Base-by-base conservation (phyloP, 2,888 invertebrate species). In the Polymixis lichenea region DNA sequence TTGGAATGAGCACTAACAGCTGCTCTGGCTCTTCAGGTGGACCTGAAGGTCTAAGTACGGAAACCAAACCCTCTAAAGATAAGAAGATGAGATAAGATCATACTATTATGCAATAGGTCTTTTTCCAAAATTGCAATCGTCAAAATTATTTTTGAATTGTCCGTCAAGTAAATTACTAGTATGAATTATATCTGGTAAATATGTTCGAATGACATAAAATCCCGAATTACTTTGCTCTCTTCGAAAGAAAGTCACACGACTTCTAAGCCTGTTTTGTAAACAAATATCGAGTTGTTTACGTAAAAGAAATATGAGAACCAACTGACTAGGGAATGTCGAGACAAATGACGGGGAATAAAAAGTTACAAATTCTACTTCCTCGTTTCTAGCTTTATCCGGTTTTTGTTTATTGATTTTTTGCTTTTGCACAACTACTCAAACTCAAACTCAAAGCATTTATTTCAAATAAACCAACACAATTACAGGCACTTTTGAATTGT, bases 271-370 rank as follows among this genome's bases (percentile, higher is more conserved):
- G 55, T 72, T 72, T 72, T 72, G 80, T 80, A 46, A 80, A 77
- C 62, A 77, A 72, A 72, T 2, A 43, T 46, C 15, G 2, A 51
- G 43, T 77, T 77, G 73, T 77, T 77, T 80, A 80, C 73, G 60
- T 38, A 74, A 25, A 62, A 72, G n/a, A 56, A 77, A 51, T 72
- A 56, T 51, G 25, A 73, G 22, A 64, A 11, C 17, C 6, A 66
- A 56, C 32, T 22, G 25, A 43, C 6, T 22, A 43, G 1, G 25
- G 25, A 25, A 32, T 25, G n/a, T 56, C 11, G 13, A 32, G 25
- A 80, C n/a, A 64, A 72, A 77, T 72, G 51, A 25, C 11, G 28
- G 25, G 51, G 3, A 9, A 64, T 64, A 80, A 62, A 64, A 72
- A 58, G 62, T 77, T 43, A 8, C 46, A 53, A 25, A 78, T 38